Percentiles rank a stretch among this genome's conserved stretches.
phyloP scores from a whole-genome alignment of 2,797 vertebrate species.

The Myotis daubentonii region DNA sequence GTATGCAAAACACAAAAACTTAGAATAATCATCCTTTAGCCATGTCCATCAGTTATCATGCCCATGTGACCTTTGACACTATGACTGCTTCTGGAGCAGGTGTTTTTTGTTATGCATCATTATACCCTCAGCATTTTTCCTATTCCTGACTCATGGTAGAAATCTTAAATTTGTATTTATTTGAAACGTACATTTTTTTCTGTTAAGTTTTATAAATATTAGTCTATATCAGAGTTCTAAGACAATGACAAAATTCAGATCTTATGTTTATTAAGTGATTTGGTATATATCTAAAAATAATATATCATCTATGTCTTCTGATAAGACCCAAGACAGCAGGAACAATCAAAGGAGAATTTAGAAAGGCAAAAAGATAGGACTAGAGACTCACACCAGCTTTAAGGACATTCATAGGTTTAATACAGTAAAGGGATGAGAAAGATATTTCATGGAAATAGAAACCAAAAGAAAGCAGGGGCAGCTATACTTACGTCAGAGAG shows the following conservation, averaged over 20 bases:
- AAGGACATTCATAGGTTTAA: not conserved
- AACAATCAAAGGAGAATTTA: not conserved
- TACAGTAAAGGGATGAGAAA: too few species aligned
- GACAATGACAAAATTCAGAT: not conserved
- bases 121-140: not conserved
- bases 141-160: not conserved
- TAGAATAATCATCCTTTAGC: not conserved
- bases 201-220: not conserved
- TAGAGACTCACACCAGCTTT: not conserved
- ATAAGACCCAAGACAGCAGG: not conserved
- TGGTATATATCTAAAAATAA: not conserved
- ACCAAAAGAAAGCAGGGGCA: too few species aligned
- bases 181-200: not conserved
- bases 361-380: not conserved
- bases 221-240: not conserved
- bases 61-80: not conserved
- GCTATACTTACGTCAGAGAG: not conserved
- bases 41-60: not conserved
- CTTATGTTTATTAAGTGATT: not conserved
- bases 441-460: too few species aligned
- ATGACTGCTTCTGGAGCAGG: not conserved
- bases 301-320: not conserved
- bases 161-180: not conserved
- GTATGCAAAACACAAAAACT: not conserved
- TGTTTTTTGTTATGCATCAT: not conserved